A percentile compares a stretch with the other conserved stretches of the same genome.
Evolutionary conservation across 2,888 invertebrate species (phyloP).

Genomic region (Lathronympha strigana): DNA sequence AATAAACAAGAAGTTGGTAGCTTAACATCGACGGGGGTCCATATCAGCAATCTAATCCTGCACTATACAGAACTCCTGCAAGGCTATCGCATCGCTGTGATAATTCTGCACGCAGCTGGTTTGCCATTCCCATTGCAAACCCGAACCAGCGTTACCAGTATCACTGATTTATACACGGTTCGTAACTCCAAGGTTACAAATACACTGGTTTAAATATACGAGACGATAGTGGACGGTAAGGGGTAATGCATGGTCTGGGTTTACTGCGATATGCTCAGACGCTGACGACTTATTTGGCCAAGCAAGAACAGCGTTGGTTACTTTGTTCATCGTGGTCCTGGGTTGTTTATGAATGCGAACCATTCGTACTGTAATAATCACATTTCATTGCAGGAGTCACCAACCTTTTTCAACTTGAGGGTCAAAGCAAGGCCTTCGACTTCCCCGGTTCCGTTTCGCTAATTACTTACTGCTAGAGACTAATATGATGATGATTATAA

Average conservation of each 20-base stretch:
- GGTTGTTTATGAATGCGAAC: not conserved
- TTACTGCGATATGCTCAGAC: not conserved
- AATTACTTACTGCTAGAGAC: too few relatives aligned
- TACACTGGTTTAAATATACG: not conserved
- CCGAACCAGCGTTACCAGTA: not conserved
- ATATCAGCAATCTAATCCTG: conserved; percentile 9
- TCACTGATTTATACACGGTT: not conserved
- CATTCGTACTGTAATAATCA: too few relatives aligned
- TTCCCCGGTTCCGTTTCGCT: too few relatives aligned
- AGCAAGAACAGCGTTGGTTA: not conserved
- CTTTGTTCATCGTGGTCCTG: not conserved
- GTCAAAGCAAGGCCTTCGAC: too few relatives aligned
- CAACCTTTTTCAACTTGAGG: too few relatives aligned
- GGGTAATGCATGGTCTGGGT: not conserved
- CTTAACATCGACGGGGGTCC: not conserved
- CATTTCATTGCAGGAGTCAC: too few relatives aligned
- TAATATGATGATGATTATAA: too few relatives aligned
- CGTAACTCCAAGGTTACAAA: not conserved
- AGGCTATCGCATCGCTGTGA: conserved; percentile 1
- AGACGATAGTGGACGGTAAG: not conserved
- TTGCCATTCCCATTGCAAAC: not conserved
- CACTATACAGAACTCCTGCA: conserved; percentile 4
- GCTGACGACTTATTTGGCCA: conserved; percentile 22
- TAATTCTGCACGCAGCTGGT: conserved; percentile 9
- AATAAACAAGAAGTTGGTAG: too few relatives aligned